These are phyloP conservation scores for Octodon degus DNA, from an alignment of 2,113 vertebrate genomes.

Conservation along the genomic window DNA sequence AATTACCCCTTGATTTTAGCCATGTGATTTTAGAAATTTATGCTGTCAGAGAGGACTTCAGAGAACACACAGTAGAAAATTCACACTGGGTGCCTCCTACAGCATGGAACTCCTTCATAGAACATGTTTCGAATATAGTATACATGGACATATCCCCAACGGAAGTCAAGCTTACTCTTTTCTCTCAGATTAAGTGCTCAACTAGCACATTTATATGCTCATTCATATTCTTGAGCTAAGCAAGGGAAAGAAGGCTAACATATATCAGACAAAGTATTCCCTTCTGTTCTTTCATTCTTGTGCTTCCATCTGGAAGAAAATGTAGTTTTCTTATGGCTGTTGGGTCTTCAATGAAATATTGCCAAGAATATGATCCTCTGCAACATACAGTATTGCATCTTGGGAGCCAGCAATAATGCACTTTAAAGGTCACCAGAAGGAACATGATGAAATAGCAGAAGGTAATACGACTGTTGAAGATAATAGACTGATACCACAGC, in stretches of 20 bases:
- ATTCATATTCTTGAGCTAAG: background rate
- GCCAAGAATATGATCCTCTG: background rate
- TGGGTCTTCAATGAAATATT: background rate
- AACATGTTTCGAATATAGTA: too few relatives aligned
- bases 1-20: background rate
- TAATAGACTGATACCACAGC: too few relatives aligned
- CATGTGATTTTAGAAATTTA: background rate
- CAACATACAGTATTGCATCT: too few relatives aligned
- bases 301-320: background rate
- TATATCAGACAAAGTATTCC: background rate
- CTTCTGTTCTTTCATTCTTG: background rate
- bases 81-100: background rate
- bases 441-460: background rate
- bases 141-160: background rate
- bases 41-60: background rate
- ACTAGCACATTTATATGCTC: background rate
- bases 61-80: background rate
- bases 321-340: background rate
- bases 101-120: background rate
- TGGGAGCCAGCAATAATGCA: background rate
- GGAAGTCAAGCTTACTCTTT: background rate
- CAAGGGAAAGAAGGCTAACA: background rate
- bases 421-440: background rate
- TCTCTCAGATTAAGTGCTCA: background rate
- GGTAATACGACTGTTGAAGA: background rate